Evolutionary conservation across 2,113 vertebrate genomes (phyloP), one percentile per base, ranked within the genome.

Genomic region (Talpa occidentalis): DNA sequence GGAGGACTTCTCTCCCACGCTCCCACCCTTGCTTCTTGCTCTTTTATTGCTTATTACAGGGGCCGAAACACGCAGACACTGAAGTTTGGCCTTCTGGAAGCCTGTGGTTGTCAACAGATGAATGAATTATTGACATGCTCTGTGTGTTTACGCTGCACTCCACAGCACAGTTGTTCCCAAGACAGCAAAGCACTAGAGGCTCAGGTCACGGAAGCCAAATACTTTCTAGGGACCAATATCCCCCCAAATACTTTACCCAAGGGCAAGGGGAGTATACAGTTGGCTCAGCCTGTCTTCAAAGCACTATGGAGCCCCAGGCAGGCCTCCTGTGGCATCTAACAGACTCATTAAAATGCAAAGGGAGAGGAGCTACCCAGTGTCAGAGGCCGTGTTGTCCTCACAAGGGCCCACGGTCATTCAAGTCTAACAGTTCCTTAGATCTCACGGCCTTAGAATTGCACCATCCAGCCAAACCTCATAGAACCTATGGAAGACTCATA

Each of bases 41-140:
- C 28, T 56, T 85, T n/a, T 56, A 70, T 40, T 47, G 10, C 77
- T 19, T 3, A 30, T 32, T 10, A 12, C 60, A 62, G 28, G 72
- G 56, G 28, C 30, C 42, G 73, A 54, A 87, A 67, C 64, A 77
- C 37, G 37, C 14, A 16, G 54, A 49, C 37, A 26, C 1, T 70
- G n/a, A 80, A 24, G 28, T n/a, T 17, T 79, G 56, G 62, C 60
- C 69, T 93, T 90, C 44, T 78, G 85, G 24, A 92, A 92, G 19
- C 32, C 37, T 69, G 62, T 4, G 2, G 28, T 32, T 54, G 66
- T 37, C 72, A n/a, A 73, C 11, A 44, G 52, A 67, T 82, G 21
- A 14, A 52, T 66, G 42, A 91, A 94, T 90, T 79, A 66, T 42
- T 93, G 84, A 93, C 40, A 16, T 3, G 2, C 16, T 69, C 24